Evolutionary conservation across 1,140 invertebrate genomes (phyloP), one percentile per base, ranked within the genome.

Genomic region (Drosophila trapezifrons): DNA sequence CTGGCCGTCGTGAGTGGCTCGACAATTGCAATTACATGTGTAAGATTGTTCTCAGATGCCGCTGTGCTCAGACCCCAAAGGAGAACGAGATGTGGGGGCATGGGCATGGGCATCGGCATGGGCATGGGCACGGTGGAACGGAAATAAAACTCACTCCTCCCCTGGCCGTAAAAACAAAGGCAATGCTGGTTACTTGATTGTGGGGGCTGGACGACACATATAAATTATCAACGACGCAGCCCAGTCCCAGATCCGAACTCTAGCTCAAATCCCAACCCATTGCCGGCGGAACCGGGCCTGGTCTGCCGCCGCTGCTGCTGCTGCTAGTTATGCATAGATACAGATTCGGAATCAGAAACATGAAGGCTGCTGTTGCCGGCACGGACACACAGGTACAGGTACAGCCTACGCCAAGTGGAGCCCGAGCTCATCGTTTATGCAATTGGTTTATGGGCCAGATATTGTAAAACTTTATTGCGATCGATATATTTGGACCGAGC

Each of bases 121-220:
- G 45, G 45, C 22, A 25, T 29, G 71, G 82, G 76, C 83, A 82
- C 79, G 58, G 52, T 49, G 83, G 72, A 71, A 80, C 84, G 84
- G 84, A 89, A 89, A 84, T 89, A 84, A 89, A 84, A 78, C 84
- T 78, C 54, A 72, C 38, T 52, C 49, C 51, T n/a, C 37, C 49
- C 22, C 18, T 60, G 67, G 73, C 80, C 70, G 65, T 80, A 86
- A 73, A 83, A 87, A 86, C 78, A 86, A 86, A 78, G 66, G 74
- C 71, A 58, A 49, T 29, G 72, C 60, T 77, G 80, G 76, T 79
- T 74, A 83, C 80, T 87, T 84, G 84, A 89, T 84, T 87, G 80
- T 87, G 83, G 84, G 83, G 83, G 83, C 84, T 87, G 84, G 84
- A 83, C 83, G 83, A 87, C 83, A 87, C 63, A 83, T 86, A 86